These are phyloP conservation scores for Microctonus aethiopoides DNA, from an alignment of 2,888 invertebrate species.

Conservation along the genomic window DNA sequence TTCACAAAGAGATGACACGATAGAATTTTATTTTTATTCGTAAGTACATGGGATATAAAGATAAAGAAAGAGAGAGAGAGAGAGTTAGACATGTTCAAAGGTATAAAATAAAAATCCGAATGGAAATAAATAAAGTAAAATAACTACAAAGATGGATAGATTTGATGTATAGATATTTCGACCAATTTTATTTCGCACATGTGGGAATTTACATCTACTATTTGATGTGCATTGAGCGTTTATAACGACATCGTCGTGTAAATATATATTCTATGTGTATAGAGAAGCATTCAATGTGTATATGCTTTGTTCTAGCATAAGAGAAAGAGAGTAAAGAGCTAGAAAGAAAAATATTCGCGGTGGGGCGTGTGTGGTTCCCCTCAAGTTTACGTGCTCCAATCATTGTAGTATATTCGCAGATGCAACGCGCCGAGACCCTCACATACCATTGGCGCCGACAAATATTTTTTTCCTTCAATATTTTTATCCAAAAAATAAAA, in stretches of 20 bases:
- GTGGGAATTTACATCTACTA: not conserved
- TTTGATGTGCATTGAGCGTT: slow-evolving; percentile 13
- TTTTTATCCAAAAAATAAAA: not conserved
- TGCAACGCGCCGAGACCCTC: slow-evolving; percentile 21
- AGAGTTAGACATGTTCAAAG: too few relatives aligned
- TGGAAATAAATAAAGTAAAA: not conserved
- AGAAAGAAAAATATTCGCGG: not conserved
- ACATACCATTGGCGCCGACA: slow-evolving; percentile 21
- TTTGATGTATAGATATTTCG: not conserved
- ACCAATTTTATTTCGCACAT: not conserved
- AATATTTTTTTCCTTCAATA: slow-evolving; percentile 8
- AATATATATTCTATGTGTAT: not conserved
- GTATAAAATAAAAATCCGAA: not conserved
- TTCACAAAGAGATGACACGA: not conserved
- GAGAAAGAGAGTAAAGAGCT: not conserved
- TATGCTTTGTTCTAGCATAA: slow-evolving; percentile 17
- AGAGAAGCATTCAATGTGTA: slow-evolving; percentile 1
- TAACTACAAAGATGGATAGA: not conserved
- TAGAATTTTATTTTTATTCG: not conserved
- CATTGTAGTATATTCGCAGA: slow-evolving; percentile 26
- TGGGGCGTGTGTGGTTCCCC: slow-evolving; percentile 16
- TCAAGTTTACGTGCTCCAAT: slow-evolving; percentile 30
- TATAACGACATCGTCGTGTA: slow-evolving; percentile 14
- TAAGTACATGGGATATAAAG: too few relatives aligned
- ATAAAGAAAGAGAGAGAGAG: too few relatives aligned